phyloP scores from a whole-genome alignment of 2,113 vertebrate species.

The Lasiurus cinereus region DNA sequence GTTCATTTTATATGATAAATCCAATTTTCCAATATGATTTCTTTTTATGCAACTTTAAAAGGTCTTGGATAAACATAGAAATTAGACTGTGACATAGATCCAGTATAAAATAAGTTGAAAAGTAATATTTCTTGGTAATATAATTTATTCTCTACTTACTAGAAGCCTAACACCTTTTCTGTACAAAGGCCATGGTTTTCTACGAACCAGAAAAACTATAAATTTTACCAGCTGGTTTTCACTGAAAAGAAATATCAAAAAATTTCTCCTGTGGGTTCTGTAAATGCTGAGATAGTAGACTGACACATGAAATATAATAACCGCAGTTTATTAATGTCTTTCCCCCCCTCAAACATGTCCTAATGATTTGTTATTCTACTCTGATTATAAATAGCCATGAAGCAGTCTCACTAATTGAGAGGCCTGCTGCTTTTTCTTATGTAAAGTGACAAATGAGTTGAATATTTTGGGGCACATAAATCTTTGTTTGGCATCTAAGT shows the following conservation, averaged over 20 bases:
- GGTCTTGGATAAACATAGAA: slow-evolving; percentile 8
- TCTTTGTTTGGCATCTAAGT: slow-evolving; percentile 63
- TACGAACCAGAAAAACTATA: slow-evolving; percentile 64
- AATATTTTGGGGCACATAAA: slow-evolving; percentile 63
- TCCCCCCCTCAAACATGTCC: neutral
- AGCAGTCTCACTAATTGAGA: slow-evolving; percentile 66
- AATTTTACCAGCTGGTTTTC: slow-evolving; percentile 73
- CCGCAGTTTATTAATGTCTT: slow-evolving; percentile 61
- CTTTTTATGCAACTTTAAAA: slow-evolving; percentile 51
- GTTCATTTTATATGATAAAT: slow-evolving; percentile 7
- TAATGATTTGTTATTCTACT: slow-evolving; percentile 70
- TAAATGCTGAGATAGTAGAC: slow-evolving; percentile 72
- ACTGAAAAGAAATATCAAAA: slow-evolving; percentile 54
- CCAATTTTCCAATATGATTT: slow-evolving; percentile 50
- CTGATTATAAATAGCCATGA: slow-evolving; percentile 68
- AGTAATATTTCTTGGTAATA: slow-evolving; percentile 59
- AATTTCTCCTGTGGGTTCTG: slow-evolving; percentile 64
- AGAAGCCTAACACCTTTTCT: slow-evolving; percentile 44
- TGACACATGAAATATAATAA: slow-evolving; percentile 72
- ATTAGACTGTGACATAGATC: slow-evolving; percentile 13
- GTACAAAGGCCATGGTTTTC: slow-evolving; percentile 59
- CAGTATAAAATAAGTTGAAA: slow-evolving; percentile 51
- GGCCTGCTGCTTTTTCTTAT: slow-evolving; percentile 58
- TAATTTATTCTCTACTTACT: neutral
- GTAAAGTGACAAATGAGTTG: slow-evolving; percentile 64